A percentile compares a stretch with the other conserved stretches of the same genome.
Evolutionary conservation across 2,888 invertebrate genomes (phyloP).

Genomic region (Fragum fragum): DNA sequence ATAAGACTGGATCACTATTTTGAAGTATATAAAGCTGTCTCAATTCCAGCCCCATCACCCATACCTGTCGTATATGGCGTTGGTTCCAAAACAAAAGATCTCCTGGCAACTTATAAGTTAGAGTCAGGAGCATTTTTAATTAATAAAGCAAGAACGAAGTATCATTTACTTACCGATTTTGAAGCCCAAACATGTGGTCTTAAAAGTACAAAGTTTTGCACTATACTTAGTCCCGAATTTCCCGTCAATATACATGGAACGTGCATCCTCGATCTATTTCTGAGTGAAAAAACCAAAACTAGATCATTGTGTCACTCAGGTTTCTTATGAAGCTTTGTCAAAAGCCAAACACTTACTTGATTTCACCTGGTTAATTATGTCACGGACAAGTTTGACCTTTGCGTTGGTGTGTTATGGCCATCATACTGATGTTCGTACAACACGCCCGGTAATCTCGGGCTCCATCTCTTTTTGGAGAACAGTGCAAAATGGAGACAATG

Average conservation of each 20-base stretch:
- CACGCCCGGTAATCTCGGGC: too few species aligned
- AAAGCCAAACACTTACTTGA: conserved; percentile 4
- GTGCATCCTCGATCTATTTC: neutral
- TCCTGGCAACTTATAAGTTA: neutral
- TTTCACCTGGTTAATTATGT: conserved; percentile 4
- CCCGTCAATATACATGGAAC: conserved; percentile 20
- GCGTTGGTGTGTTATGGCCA: conserved; percentile 10
- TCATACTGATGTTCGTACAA: too few species aligned
- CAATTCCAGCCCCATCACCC: neutral
- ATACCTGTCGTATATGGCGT: neutral
- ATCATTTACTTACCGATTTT: neutral
- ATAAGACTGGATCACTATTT: neutral
- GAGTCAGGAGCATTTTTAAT: neutral
- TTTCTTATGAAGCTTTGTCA: neutral
- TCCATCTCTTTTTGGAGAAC: too few species aligned
- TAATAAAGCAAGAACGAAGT: neutral
- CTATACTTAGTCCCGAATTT: neutral
- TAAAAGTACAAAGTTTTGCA: neutral
- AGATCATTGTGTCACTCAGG: too few species aligned
- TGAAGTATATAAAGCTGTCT: neutral
- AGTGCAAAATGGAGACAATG: too few species aligned
- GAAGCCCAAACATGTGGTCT: neutral
- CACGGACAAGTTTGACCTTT: neutral
- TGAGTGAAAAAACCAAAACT: neutral
- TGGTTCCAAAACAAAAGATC: neutral